Conservation (phyloP, 2,113 vertebrate genomes). For the Vicugna pacos region DNA sequence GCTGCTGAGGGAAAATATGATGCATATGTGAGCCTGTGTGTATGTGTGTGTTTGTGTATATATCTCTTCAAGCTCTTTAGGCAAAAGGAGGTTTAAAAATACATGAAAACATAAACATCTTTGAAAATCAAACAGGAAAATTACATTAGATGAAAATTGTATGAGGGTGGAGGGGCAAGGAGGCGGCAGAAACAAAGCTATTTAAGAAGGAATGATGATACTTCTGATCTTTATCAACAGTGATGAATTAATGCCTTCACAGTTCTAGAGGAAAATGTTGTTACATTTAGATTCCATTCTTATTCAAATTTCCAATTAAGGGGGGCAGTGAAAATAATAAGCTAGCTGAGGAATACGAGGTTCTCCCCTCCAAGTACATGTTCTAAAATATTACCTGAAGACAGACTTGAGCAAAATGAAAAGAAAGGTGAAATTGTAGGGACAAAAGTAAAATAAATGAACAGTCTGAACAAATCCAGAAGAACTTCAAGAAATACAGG, state of each 20-base stretch:
- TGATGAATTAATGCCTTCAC: neutral
- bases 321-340: neutral
- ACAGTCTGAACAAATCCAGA: neutral
- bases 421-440: neutral
- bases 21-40: neutral
- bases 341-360: slow-evolving; percentile 10
- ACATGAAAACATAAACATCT: slow-evolving; percentile 9
- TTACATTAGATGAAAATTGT: neutral
- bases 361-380: neutral
- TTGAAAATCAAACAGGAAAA: neutral
- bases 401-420: neutral
- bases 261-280: neutral
- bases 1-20: slow-evolving; percentile 10
- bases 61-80: neutral
- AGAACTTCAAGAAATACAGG: neutral
- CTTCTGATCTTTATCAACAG: neutral
- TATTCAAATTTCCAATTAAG: slow-evolving; percentile 17
- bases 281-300: slow-evolving; percentile 12
- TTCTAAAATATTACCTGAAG: slow-evolving; percentile 9
- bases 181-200: neutral
- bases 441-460: neutral
- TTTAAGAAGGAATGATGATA: neutral
- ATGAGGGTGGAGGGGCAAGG: neutral
- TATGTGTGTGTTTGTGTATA: neutral
- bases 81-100: neutral